These are phyloP conservation scores for Bujurquina vittata DNA, from an alignment of 2,113 vertebrate species.

Conservation along the genomic window DNA sequence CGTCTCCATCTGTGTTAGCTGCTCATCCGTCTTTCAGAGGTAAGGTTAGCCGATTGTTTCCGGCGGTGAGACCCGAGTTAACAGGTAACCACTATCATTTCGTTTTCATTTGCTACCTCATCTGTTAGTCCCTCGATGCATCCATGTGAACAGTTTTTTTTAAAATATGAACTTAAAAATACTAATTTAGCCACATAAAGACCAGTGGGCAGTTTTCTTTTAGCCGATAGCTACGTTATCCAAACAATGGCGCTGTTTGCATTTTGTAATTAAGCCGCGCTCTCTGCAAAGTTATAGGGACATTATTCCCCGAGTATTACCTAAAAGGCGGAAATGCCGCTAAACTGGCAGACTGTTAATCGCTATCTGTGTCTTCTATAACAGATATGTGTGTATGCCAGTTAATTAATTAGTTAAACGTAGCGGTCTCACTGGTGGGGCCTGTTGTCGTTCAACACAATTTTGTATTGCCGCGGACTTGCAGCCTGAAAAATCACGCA, in stretches of 20 bases:
- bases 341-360: rapidly evolving
- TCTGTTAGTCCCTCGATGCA: not conserved
- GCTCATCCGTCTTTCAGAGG: not conserved
- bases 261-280: conserved; percentile 45
- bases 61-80: not conserved
- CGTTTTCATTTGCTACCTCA: not conserved
- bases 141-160: not conserved
- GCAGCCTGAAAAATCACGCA: not conserved
- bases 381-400: not conserved
- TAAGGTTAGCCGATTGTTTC: not conserved
- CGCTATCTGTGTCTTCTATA: not conserved
- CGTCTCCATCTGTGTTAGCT: conserved; percentile 41
- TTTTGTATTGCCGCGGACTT: rapidly evolving
- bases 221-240: not conserved
- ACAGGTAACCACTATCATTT: not conserved
- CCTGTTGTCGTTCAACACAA: rapidly evolving
- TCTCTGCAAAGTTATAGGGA: rapidly evolving
- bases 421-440: not conserved
- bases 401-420: not conserved
- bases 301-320: rapidly evolving
- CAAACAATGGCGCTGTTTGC: conserved; percentile 51
- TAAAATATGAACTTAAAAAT: not conserved
- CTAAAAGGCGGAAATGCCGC: not conserved
- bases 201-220: rapidly evolving
- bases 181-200: not conserved